phyloP scores from a whole-genome alignment of 1,140 invertebrate species.

The Eubasilissa regina region DNA sequence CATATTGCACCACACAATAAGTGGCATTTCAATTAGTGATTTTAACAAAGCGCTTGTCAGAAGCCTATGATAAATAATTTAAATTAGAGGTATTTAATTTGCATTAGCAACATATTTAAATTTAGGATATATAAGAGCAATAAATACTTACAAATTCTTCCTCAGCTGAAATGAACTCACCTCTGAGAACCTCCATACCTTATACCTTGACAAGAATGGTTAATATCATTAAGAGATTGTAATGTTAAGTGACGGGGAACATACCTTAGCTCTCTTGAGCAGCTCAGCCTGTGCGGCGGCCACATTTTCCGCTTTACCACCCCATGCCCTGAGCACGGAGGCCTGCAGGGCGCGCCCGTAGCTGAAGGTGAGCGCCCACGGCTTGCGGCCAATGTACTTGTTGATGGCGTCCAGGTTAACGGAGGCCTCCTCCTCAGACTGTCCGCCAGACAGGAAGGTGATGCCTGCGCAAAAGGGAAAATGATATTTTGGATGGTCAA shows the following conservation, averaged over 20 bases:
- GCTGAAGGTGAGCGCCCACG: slow-evolving; percentile 96
- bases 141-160: too few relatives aligned
- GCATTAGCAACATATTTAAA: too few relatives aligned
- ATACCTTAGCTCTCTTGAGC: slow-evolving; percentile 90
- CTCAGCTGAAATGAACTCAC: too few relatives aligned
- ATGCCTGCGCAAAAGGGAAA: slow-evolving; percentile 71
- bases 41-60: too few relatives aligned
- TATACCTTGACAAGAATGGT: too few relatives aligned
- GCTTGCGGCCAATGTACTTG: slow-evolving; percentile 81
- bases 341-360: slow-evolving; percentile 92
- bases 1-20: too few relatives aligned
- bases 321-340: slow-evolving; percentile 93
- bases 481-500: too few relatives aligned
- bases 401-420: slow-evolving; percentile 96
- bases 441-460: slow-evolving; percentile 95
- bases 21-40: too few relatives aligned
- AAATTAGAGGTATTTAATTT: too few relatives aligned
- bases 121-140: too few relatives aligned
- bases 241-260: background rate
- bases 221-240: background rate
- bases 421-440: slow-evolving; percentile 95
- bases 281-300: slow-evolving; percentile 88
- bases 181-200: too few relatives aligned
- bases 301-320: slow-evolving; percentile 89
- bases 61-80: too few relatives aligned